Evolutionary conservation across 2,888 invertebrate genomes (phyloP), one percentile per base, ranked within the genome.

Genomic region (Cenopis cana): DNA sequence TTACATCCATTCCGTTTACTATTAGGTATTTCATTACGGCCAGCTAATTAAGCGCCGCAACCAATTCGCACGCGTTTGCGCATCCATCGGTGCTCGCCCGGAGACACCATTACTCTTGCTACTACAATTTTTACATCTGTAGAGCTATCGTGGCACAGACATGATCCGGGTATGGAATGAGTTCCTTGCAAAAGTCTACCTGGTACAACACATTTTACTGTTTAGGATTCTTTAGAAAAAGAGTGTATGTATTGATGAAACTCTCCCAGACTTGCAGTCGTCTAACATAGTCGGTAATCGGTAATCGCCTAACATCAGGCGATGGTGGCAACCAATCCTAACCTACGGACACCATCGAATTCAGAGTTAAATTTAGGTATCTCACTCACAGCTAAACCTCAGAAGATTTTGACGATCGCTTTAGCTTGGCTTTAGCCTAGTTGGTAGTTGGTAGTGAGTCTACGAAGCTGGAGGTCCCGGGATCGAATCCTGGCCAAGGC

Each of bases 41-140:
- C 50, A 11, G 84, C 88, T 91, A 91, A 92, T 91, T 91, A 91
- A 91, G 85, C 82, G 84, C 81, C 80, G 89, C 86, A 86, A 85
- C 86, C 87, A 89, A 89, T 89, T 88, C 86, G 83, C 88, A 84
- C 85, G 83, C 64, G 64, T 64, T 54, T 89, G 89, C 87, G 87
- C 90, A 87, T 85, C 84, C 86, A 86, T 84, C 84, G 81, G 78
- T 77, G 74, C 79, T 77, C 82, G 92, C 92, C 91, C 76, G 86
- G 78, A 90, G 92, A 86, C 85, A 91, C 84, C 87, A 91, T 92
- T 89, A 86, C 82, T 90, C 88, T 86, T 82, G 80, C 82, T 83
- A 82, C 81, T 81, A 83, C 85, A 81, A 81, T 80, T 74, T 74
- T 72, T 72, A 72, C 79, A 79, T 78, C 75, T 76, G 76, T 70